Conservation (phyloP, 2,797 vertebrate genomes). For the Oryzias dopingdopingensis region DNA sequence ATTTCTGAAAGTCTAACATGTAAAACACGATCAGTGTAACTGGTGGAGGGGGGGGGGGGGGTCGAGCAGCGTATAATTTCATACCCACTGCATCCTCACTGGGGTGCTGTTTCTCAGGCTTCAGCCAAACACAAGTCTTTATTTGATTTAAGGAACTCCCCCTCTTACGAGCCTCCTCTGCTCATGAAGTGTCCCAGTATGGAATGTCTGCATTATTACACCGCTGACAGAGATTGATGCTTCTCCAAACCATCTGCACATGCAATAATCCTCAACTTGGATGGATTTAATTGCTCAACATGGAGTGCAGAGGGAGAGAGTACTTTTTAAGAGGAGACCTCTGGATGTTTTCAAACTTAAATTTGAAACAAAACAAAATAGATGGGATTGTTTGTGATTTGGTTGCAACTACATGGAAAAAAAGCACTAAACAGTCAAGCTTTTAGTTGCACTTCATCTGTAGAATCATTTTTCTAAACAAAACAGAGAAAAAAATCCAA, state of each 20-base stretch:
- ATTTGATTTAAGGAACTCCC: constrained; percentile 76
- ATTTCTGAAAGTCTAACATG: constrained; percentile 64
- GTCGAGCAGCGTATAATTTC: constrained; percentile 68
- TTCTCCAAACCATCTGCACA: constrained; percentile 70
- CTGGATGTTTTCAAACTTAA: constrained; percentile 34
- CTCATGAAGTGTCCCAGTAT: constrained; percentile 73
- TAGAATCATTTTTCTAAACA: no score
- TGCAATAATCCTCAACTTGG: constrained; percentile 61
- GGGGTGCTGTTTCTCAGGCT: constrained; percentile 74
- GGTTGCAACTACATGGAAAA: no score
- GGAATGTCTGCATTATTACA: constrained; percentile 77
- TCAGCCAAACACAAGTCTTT: constrained; percentile 68
- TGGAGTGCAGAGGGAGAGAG: background rate
- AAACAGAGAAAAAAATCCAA: no score
- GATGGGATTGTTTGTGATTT: constrained; percentile 23
- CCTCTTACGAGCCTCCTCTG: constrained; percentile 57
- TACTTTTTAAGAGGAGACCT: constrained; percentile 28
- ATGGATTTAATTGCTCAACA: constrained; percentile 54
- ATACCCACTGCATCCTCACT: constrained; percentile 76
- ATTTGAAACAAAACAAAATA: constrained; percentile 13
- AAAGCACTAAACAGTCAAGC: no score
- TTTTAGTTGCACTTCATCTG: no score
- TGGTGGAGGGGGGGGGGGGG: constrained; percentile 31
- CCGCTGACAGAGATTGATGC: constrained; percentile 75
- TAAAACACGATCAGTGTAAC: constrained; percentile 74